These are phyloP conservation scores for Macrobrachium rosenbergii DNA, from an alignment of 1,140 invertebrate genomes.

Conservation along the genomic window DNA sequence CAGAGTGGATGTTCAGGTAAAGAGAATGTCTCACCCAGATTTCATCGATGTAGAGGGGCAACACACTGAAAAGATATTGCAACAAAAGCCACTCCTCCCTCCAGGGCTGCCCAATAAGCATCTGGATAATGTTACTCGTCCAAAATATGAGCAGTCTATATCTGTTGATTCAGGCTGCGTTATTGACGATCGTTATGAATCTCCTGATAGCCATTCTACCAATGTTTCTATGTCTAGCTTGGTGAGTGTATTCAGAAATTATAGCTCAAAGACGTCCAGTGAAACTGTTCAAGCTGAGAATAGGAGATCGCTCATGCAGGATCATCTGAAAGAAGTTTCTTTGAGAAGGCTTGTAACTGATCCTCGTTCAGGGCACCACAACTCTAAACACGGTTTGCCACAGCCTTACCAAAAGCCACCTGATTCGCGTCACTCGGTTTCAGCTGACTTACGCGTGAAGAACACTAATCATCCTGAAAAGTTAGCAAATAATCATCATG, in stretches of 20 bases:
- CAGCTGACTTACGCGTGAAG: no score
- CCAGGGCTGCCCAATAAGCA: conserved; percentile 12
- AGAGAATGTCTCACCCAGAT: no score
- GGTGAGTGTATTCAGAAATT: conserved; percentile 38
- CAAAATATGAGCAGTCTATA: conserved; percentile 56
- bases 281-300: neutral
- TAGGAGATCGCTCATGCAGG: neutral
- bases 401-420: no score
- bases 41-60: neutral
- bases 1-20: no score
- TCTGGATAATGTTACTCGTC: conserved; percentile 19
- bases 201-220: neutral
- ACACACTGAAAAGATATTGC: neutral
- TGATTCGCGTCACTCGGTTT: no score
- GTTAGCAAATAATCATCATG: no score
- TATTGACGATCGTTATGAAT: conserved; percentile 12
- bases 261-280: conserved; percentile 1
- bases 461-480: no score
- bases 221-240: conserved; percentile 61
- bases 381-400: no score
- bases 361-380: no score
- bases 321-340: no score
- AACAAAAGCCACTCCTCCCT: conserved; percentile 9
- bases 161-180: conserved; percentile 62
- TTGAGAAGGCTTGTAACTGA: no score